These are phyloP conservation scores for Istiophorus platypterus DNA, from an alignment of 2,113 vertebrate genomes.

Conservation along the genomic window DNA sequence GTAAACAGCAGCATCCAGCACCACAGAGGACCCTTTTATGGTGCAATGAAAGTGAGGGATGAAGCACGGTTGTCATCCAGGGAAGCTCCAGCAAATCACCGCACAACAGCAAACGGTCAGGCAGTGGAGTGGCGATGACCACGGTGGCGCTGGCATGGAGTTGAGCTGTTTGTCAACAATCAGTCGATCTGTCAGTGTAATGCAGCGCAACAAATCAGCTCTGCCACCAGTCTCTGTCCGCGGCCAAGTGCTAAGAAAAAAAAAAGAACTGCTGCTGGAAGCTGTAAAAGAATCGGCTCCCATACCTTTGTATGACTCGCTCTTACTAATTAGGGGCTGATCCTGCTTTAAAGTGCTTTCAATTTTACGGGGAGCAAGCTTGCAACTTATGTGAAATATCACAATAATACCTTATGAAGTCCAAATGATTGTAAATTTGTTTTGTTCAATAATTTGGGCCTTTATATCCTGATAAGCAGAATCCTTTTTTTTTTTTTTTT, in stretches of 20 bases:
- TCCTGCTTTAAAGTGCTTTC: constrained; percentile 43
- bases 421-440: constrained; percentile 15
- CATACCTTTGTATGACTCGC: constrained; percentile 13
- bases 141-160: constrained; percentile 57
- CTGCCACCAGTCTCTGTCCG: constrained; percentile 41
- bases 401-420: constrained; percentile 24
- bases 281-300: constrained; percentile 22
- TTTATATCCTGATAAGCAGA: constrained; percentile 2
- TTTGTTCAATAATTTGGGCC: constrained; percentile 7
- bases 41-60: constrained; percentile 83
- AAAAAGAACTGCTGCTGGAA: constrained; percentile 26
- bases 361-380: constrained; percentile 44
- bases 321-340: constrained; percentile 25
- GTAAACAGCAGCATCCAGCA: constrained; percentile 71
- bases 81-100: constrained; percentile 75
- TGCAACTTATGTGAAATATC: constrained; percentile 24
- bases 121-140: constrained; percentile 53
- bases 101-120: constrained; percentile 51
- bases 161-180: constrained; percentile 82
- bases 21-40: constrained; percentile 77
- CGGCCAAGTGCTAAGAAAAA: constrained; percentile 9
- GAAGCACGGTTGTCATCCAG: constrained; percentile 72
- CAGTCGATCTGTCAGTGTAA: constrained; percentile 77
- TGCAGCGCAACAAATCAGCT: constrained; percentile 69
- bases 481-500: neutral